Conservation (phyloP, 2,888 invertebrate genomes). For the Dichetophora obliterata region DNA sequence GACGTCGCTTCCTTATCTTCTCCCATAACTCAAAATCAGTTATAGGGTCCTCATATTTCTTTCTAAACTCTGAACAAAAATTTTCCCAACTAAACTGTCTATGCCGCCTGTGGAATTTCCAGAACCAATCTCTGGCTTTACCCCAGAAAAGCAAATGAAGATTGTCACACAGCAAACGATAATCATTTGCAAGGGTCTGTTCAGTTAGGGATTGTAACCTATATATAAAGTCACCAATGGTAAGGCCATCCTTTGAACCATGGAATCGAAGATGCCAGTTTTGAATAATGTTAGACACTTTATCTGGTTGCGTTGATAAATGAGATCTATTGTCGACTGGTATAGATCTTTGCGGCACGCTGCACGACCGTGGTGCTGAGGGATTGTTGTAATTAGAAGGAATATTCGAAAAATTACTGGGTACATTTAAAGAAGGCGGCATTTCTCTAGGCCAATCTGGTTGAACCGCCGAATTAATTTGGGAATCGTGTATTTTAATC, state of each 20-base stretch:
- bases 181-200: slow-evolving; percentile 10
- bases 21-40: slow-evolving; percentile 26
- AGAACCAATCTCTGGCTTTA: background rate
- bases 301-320: background rate
- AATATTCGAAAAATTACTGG: background rate
- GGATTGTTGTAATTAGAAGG: background rate
- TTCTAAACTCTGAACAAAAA: background rate
- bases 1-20: slow-evolving; percentile 8
- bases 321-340: background rate
- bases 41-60: slow-evolving; percentile 21
- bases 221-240: slow-evolving; percentile 14
- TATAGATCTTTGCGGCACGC: background rate
- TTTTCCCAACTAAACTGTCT: background rate
- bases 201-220: background rate
- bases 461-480: background rate
- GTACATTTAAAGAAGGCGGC: background rate
- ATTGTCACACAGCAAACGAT: background rate
- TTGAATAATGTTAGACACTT: slow-evolving; percentile 6
- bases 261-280: slow-evolving; percentile 23
- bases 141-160: slow-evolving; percentile 11
- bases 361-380: background rate
- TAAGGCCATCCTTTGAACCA: slow-evolving; percentile 17
- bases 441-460: background rate
- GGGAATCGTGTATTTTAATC: background rate
- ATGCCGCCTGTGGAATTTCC: background rate